Evolutionary conservation across 1,140 invertebrate genomes (phyloP), one percentile per base, ranked within the genome.

Genomic region (Chelonus insularis): DNA sequence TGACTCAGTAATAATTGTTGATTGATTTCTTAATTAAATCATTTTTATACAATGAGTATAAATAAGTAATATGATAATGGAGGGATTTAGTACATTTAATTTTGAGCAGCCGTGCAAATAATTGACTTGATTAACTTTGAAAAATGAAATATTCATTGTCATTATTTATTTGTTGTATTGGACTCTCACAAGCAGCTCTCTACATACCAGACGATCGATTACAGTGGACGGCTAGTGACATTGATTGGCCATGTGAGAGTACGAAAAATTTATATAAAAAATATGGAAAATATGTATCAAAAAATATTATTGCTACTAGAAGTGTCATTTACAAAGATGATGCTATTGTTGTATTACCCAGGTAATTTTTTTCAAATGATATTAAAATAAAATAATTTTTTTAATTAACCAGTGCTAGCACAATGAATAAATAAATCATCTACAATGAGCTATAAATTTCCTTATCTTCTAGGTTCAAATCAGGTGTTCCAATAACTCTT

Each of bases 401-500:
- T n/a, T n/a, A n/a, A n/a, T n/a, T n/a, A n/a, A n/a, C n/a, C n/a
- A n/a, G n/a, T n/a, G n/a, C n/a, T n/a, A n/a, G n/a, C n/a, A n/a
- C n/a, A n/a, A n/a, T n/a, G n/a, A n/a, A 57, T 29, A 11, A n/a
- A 25, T 7, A 14, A n/a, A n/a, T n/a, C n/a, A n/a, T n/a, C n/a
- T n/a, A n/a, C n/a, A n/a, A n/a, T n/a, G n/a, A n/a, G n/a, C n/a
- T n/a, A n/a, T n/a, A n/a, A n/a, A n/a, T n/a, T n/a, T n/a, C n/a
- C n/a, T n/a, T n/a, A n/a, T n/a, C n/a, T 25, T 54, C 0, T 14
- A 75, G 73, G 41, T 73, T 61, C 51, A 80, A 81, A 57, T 65
- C 77, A 2, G 86, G 85, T 5, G 82, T 86, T 0, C 84, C 86
- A 1, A 79, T 79, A 0, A 86, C 85, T 0, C 66, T 86, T 34